Conservation (phyloP, 2,113 vertebrate genomes). For the Nannospalax galili region DNA sequence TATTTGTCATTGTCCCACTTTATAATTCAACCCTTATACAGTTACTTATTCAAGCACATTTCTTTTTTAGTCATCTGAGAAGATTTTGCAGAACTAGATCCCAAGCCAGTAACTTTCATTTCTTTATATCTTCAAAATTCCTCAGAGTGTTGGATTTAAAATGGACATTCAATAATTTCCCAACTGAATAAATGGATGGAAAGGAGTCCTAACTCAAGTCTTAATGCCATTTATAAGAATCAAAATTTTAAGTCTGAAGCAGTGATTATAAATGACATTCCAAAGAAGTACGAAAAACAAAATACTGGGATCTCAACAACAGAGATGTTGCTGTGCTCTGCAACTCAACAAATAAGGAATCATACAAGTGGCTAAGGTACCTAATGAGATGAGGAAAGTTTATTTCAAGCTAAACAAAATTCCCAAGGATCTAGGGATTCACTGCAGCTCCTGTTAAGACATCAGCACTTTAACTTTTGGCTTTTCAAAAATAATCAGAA, state of each 20-base stretch:
- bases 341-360: background rate
- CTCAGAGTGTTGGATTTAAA: slow-evolving; percentile 8
- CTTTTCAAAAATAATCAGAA: slow-evolving; percentile 24
- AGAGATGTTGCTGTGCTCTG: background rate
- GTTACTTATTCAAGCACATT: background rate
- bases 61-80: background rate
- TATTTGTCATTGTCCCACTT: background rate
- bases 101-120: background rate
- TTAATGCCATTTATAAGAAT: background rate
- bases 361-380: background rate
- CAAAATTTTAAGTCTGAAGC: background rate
- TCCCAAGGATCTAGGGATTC: background rate
- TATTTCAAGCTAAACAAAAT: background rate
- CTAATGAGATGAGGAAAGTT: background rate
- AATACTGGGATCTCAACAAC: background rate
- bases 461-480: background rate
- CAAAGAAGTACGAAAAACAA: background rate
- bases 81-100: background rate
- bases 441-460: background rate
- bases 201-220: background rate
- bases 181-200: background rate
- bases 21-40: background rate
- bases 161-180: background rate
- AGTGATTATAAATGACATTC: background rate
- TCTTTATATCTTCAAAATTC: background rate